Conservation (phyloP, 2,888 invertebrate genomes). For the Xanthia togata region DNA sequence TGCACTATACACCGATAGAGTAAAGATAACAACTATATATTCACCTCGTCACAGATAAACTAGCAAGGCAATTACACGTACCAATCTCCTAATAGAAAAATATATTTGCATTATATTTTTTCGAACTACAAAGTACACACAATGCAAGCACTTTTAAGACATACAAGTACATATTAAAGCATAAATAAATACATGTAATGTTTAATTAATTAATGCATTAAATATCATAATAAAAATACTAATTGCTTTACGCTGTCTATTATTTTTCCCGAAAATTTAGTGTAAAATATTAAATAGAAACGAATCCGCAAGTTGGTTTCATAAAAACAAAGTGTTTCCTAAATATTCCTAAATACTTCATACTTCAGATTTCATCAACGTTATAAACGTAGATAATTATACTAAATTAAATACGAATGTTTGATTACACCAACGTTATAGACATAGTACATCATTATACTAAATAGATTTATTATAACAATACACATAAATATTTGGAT, state of each 20-base stretch:
- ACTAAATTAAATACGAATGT: neutral
- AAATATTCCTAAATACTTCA: neutral
- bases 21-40: neutral
- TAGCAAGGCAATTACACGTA: neutral
- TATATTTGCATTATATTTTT: slow-evolving; percentile 4
- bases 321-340: neutral
- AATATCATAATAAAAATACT: neutral
- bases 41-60: neutral
- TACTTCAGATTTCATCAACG: neutral
- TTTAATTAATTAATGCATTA: neutral
- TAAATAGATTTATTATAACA: neutral
- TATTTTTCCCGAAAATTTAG: neutral
- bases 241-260: neutral
- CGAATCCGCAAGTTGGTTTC: neutral
- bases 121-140: slow-evolving; percentile 1
- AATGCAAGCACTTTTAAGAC: slow-evolving; percentile 10
- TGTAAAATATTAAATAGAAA: neutral
- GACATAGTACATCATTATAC: neutral
- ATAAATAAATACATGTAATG: neutral
- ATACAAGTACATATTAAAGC: neutral
- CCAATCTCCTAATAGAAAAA: slow-evolving; percentile 9
- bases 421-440: neutral
- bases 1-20: no score
- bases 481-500: neutral
- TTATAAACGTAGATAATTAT: neutral